Percentiles rank a stretch among this genome's conserved stretches.
These are phyloP conservation scores for Huso huso DNA, from an alignment of 2,797 vertebrate species.

Conservation along the genomic window DNA sequence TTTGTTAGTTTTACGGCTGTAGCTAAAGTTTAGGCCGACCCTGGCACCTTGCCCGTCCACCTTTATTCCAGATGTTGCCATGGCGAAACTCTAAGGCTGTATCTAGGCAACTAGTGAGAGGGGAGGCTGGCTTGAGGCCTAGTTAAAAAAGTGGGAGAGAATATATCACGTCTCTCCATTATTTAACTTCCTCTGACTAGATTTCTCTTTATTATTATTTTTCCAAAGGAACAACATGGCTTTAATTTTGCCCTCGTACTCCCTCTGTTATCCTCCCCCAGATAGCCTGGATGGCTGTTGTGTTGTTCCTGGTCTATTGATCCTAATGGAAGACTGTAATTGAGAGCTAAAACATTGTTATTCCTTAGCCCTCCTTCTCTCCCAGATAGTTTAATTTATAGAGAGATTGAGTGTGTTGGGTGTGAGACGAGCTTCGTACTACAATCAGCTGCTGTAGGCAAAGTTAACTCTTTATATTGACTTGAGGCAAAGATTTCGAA, in stretches of 20 bases:
- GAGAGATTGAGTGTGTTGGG: conserved; percentile 41
- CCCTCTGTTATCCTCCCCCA: conserved; percentile 55
- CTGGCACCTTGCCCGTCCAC: conserved; percentile 63
- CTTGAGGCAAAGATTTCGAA: background rate
- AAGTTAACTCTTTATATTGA: conserved; percentile 24
- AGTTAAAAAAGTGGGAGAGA: conserved; percentile 44
- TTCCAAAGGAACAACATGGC: conserved; percentile 56
- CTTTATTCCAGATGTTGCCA: conserved; percentile 79
- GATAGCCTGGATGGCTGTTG: conserved; percentile 38
- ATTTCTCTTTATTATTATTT: conserved; percentile 36
- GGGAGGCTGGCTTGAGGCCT: conserved; percentile 38
- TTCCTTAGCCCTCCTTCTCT: conserved; percentile 21
- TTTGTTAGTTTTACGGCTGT: conserved; percentile 63
- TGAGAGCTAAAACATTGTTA: conserved; percentile 70
- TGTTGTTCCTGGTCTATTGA: conserved; percentile 64
- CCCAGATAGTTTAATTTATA: conserved; percentile 39
- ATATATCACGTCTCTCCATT: conserved; percentile 34
- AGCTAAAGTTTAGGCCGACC: conserved; percentile 58
- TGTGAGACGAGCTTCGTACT: conserved; percentile 24
- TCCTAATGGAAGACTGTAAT: conserved; percentile 68
- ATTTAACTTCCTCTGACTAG: conserved; percentile 44
- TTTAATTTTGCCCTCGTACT: conserved; percentile 61
- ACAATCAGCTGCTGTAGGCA: conserved; percentile 22
- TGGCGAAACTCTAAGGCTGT: conserved; percentile 60
- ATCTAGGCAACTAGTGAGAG: conserved; percentile 64